Evolutionary conservation across 2,888 invertebrate species (phyloP).

Genomic region (Drosophila glabriapex): DNA sequence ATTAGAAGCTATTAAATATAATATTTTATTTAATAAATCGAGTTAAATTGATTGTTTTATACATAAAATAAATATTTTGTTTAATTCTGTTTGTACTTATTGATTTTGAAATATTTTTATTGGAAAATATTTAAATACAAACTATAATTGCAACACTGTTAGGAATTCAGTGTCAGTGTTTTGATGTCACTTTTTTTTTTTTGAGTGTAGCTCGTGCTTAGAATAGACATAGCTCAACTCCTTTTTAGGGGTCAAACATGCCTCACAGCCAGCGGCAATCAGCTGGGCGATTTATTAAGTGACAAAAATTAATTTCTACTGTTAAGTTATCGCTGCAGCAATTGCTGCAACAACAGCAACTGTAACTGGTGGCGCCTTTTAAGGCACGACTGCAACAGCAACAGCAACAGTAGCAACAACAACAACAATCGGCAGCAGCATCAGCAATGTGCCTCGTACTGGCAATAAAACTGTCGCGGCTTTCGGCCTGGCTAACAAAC

Average conservation of each 20-base stretch:
- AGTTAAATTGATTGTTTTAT: not conserved
- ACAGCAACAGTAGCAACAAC: conserved; percentile 38
- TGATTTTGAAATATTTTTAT: no score
- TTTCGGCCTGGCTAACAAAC: conserved; percentile 39
- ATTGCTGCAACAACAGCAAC: conserved; percentile 38
- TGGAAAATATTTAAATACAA: not conserved
- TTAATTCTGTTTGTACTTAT: not conserved
- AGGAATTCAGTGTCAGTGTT: not conserved
- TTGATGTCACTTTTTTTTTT: not conserved
- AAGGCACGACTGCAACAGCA: conserved; percentile 57
- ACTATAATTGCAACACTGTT: not conserved
- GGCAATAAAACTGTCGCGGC: conserved; percentile 81
- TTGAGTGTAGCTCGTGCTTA: not conserved
- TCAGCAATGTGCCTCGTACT: conserved; percentile 31
- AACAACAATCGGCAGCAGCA: conserved; percentile 29
- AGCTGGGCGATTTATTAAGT: conserved; percentile 81
- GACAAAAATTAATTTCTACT: conserved; percentile 85
- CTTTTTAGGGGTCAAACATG: conserved; percentile 16
- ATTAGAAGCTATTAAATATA: not conserved
- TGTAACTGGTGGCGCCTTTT: conserved; percentile 66
- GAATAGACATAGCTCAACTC: conserved; percentile 27
- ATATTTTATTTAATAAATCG: not conserved
- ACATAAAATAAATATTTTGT: no score
- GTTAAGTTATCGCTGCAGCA: conserved; percentile 74
- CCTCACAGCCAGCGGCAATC: conserved; percentile 32